A percentile compares a stretch with the other conserved stretches of the same genome.
phyloP scores from a whole-genome alignment of 2,888 invertebrate species.

The Patella pellucida region DNA sequence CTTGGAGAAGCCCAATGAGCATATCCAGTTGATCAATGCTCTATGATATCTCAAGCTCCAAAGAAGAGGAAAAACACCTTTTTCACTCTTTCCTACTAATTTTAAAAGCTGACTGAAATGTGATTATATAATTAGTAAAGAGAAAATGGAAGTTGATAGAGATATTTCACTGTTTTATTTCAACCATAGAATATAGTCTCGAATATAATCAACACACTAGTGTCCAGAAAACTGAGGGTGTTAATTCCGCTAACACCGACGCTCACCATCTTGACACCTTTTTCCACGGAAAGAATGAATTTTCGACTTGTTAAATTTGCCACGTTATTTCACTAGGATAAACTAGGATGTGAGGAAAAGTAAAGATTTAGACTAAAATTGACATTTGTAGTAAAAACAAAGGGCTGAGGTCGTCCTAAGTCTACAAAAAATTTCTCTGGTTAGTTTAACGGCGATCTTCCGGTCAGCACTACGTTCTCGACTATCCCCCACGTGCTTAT shows the following conservation, averaged over 20 bases:
- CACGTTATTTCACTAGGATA: conserved; percentile 9
- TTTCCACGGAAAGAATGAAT: background rate
- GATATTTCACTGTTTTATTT: conserved; percentile 8
- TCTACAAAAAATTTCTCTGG: conserved; percentile 5
- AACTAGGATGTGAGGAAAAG: conserved; percentile 5
- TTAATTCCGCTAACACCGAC: conserved; percentile 6
- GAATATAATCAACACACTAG: conserved; percentile 2
- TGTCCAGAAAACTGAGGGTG: conserved; percentile 2
- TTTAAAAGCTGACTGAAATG: background rate
- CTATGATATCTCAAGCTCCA: no score
- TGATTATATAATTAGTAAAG: background rate
- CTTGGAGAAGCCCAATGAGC: no score
- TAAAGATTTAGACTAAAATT: conserved; percentile 12
- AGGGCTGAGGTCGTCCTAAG: background rate
- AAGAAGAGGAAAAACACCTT: no score
- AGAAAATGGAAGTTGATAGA: background rate
- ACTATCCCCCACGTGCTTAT: conserved; percentile 11
- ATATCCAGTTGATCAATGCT: no score
- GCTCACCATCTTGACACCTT: background rate
- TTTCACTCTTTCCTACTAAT: no score
- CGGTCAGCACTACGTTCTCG: conserved; percentile 1
- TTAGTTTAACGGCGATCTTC: conserved; percentile 11
- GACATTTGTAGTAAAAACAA: conserved; percentile 10
- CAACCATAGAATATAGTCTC: background rate
- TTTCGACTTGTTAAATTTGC: conserved; percentile 1